phyloP scores from a whole-genome alignment of 2,113 vertebrate species.

The Regulus satrapa region DNA sequence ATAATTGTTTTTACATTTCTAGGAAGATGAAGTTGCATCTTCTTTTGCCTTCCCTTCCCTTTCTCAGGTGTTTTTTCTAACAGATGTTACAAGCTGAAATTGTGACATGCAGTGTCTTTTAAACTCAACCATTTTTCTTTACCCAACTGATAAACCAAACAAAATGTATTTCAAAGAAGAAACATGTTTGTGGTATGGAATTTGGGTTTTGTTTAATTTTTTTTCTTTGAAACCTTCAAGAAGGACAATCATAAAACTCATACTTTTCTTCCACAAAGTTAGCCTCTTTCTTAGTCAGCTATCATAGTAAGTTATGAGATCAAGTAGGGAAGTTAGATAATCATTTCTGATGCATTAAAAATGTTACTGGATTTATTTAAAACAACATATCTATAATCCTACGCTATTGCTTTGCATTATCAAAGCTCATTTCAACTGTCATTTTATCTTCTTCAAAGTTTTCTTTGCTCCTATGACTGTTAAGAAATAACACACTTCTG shows the following conservation, averaged over 20 bases:
- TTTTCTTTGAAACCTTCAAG: not conserved
- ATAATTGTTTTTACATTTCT: not conserved
- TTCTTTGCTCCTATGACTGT: not conserved
- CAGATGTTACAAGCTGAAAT: not conserved
- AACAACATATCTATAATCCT: not conserved
- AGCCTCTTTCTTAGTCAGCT: not conserved
- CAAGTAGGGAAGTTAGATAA: not conserved
- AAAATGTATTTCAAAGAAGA: not conserved
- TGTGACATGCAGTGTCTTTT: not conserved
- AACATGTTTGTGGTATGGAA: not conserved
- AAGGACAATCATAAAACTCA: not conserved
- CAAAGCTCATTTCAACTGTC: not conserved
- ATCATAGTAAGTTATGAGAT: not conserved
- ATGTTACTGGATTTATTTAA: conserved; percentile 17
- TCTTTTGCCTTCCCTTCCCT: not conserved
- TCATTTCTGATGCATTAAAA: not conserved
- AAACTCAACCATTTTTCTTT: not conserved
- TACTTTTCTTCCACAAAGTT: not conserved
- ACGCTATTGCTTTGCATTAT: conserved; percentile 11
- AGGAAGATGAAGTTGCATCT: not conserved
- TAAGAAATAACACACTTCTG: not conserved
- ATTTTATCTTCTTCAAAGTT: conserved; percentile 5
- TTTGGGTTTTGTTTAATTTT: not conserved
- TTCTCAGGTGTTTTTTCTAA: too few relatives aligned
- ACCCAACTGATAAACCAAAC: not conserved